Percentiles rank a stretch among this genome's conserved stretches.
These are phyloP conservation scores for Crotophaga sulcirostris DNA, from an alignment of 2,113 vertebrate genomes.

Conservation along the genomic window DNA sequence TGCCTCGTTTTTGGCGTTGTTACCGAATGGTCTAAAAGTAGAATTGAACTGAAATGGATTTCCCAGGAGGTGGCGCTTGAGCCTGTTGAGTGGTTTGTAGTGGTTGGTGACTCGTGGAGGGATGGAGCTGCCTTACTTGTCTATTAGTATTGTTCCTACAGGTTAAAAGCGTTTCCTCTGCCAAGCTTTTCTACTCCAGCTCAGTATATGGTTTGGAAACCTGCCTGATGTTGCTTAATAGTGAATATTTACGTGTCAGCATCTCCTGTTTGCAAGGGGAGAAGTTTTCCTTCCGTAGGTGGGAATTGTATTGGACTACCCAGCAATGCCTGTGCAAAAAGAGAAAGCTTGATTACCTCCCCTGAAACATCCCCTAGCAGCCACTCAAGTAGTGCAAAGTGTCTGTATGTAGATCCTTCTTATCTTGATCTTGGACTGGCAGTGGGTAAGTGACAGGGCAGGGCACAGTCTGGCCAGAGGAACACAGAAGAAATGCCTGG, in stretches of 20 bases:
- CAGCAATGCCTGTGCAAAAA: not conserved
- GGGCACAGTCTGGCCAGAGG: not conserved
- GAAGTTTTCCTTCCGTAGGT: not conserved
- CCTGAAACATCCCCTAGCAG: accelerated
- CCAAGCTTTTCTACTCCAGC: not conserved
- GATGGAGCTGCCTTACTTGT: not conserved
- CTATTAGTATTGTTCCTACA: not conserved
- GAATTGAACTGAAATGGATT: not conserved
- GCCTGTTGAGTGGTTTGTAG: not conserved
- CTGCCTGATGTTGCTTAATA: not conserved
- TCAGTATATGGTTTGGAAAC: not conserved
- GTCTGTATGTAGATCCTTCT: not conserved
- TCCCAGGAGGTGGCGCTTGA: conserved; percentile 70
- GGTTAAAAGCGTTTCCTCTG: not conserved
- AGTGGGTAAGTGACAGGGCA: not conserved
- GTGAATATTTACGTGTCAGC: not conserved
- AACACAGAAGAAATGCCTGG: not conserved
- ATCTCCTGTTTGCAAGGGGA: not conserved
- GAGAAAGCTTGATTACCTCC: not conserved
- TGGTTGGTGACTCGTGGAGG: not conserved
- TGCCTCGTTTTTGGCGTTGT: not conserved
- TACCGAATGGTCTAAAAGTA: not conserved
- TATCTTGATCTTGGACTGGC: not conserved
- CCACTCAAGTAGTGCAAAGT: not conserved
- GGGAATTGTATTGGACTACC: not conserved